Conservation (phyloP, 2,888 invertebrate species). For the Teleiodes luculella region DNA sequence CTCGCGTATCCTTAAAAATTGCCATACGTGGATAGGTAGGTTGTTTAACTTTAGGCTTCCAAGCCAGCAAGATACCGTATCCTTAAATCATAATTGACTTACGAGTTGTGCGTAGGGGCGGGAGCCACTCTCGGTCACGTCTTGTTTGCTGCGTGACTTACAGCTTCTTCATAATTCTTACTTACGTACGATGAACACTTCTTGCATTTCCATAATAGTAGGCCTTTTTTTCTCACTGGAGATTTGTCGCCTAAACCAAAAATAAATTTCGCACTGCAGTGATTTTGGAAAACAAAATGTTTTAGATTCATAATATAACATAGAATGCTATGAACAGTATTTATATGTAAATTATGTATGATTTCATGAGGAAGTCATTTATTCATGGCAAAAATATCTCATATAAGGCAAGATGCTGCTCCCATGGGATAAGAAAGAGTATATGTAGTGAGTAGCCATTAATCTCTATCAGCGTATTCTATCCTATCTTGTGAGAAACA, state of each 20-base stretch:
- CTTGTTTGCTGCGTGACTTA: slow-evolving; percentile 11
- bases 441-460: slow-evolving; percentile 41
- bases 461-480: slow-evolving; percentile 45
- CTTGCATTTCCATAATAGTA: neutral
- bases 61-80: neutral
- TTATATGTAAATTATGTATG: too few relatives aligned
- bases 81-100: slow-evolving; percentile 8
- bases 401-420: too few relatives aligned
- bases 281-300: too few relatives aligned
- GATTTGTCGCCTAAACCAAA: too few relatives aligned
- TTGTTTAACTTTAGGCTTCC: neutral
- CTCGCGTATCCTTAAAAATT: too few relatives aligned
- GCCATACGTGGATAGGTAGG: too few relatives aligned
- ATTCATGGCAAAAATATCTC: too few relatives aligned
- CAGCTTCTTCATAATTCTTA: slow-evolving; percentile 3
- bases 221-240: neutral
- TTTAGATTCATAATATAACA: too few relatives aligned
- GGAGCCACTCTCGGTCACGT: slow-evolving; percentile 5
- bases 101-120: neutral
- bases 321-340: too few relatives aligned
- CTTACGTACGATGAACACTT: neutral
- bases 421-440: slow-evolving; percentile 35
- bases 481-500: neutral
- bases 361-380: too few relatives aligned
- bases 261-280: too few relatives aligned